A percentile compares a stretch with the other conserved stretches of the same genome.
Evolutionary conservation across 2,113 vertebrate genomes (phyloP).

Genomic region (Taxidea taxus): DNA sequence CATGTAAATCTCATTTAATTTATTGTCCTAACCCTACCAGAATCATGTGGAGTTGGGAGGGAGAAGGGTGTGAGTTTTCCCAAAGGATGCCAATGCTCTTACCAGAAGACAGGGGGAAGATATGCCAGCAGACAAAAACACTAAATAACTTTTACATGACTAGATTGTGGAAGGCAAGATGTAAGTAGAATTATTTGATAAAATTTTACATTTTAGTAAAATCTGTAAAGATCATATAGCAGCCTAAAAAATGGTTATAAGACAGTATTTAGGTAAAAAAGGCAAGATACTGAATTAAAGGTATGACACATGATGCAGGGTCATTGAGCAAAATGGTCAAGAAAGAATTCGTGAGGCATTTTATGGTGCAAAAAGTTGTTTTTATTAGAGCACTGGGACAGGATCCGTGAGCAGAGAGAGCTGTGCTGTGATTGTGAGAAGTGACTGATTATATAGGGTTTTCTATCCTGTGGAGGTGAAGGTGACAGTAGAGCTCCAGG

Average conservation of each 20-base stretch:
- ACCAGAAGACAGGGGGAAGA: not conserved
- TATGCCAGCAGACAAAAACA: not conserved
- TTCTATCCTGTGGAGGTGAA: not conserved
- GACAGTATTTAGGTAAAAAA: not conserved
- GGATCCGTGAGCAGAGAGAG: not conserved
- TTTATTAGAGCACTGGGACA: not conserved
- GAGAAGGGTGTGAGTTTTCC: not conserved
- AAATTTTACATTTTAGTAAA: not conserved
- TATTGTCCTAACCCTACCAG: not conserved
- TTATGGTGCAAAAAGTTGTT: not conserved
- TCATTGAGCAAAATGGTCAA: not conserved
- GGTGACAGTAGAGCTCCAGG: not conserved
- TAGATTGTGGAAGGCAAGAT: not conserved
- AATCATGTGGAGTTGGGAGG: not conserved
- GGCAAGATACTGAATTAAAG: not conserved
- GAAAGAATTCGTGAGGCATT: not conserved
- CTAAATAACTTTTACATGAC: not conserved
- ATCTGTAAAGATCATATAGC: not conserved
- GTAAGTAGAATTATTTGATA: not conserved
- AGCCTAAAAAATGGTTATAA: not conserved
- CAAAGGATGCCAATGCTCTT: not conserved
- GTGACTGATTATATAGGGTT: not conserved
- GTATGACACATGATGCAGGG: not conserved
- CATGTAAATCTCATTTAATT: not conserved
- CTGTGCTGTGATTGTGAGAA: not conserved